phyloP scores from a whole-genome alignment of 2,113 vertebrate species.

The Bostrychus sinensis region DNA sequence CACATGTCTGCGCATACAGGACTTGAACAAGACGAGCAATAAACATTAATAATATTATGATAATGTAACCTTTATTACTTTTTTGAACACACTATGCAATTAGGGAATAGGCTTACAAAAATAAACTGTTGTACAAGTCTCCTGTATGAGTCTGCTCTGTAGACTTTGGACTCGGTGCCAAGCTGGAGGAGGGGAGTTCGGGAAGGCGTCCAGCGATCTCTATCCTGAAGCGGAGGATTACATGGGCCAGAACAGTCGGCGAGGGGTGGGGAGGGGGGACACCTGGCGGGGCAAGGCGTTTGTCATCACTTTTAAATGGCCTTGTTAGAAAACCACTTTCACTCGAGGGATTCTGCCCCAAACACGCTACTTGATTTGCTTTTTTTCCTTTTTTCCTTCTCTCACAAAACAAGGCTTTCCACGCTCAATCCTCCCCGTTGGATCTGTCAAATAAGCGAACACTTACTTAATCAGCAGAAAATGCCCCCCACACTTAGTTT shows the following conservation, averaged over 20 bases:
- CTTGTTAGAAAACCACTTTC: constrained; percentile 9
- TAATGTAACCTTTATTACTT: too few relatives aligned
- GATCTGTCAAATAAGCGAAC: constrained; percentile 53
- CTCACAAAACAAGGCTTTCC: constrained; percentile 4
- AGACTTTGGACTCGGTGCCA: constrained; percentile 59
- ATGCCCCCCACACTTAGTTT: constrained; percentile 32
- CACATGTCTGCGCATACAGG: too few relatives aligned
- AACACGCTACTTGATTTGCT: constrained; percentile 20
- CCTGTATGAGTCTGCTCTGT: constrained; percentile 5
- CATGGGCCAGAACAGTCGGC: constrained; percentile 27
- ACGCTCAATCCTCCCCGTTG: constrained; percentile 26
- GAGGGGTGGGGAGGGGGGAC: constrained; percentile 56
- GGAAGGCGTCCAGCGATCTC: constrained; percentile 52
- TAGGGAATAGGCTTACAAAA: not conserved
- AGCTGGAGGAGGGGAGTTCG: constrained; percentile 40
- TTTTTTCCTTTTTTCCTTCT: not conserved
- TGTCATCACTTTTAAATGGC: constrained; percentile 39
- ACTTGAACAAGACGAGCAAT: too few relatives aligned
- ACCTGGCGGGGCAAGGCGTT: constrained; percentile 49
- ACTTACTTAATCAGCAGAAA: constrained; percentile 68
- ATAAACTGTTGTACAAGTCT: not conserved
- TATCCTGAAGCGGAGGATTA: constrained; percentile 63
- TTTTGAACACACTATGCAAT: not conserved
- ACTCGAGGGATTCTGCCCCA: constrained; percentile 14
- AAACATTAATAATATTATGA: too few relatives aligned